Percentiles rank a stretch among this genome's conserved stretches.
Conservation (phyloP, 2,113 vertebrate species). For the Psephotus haematonotus region DNA sequence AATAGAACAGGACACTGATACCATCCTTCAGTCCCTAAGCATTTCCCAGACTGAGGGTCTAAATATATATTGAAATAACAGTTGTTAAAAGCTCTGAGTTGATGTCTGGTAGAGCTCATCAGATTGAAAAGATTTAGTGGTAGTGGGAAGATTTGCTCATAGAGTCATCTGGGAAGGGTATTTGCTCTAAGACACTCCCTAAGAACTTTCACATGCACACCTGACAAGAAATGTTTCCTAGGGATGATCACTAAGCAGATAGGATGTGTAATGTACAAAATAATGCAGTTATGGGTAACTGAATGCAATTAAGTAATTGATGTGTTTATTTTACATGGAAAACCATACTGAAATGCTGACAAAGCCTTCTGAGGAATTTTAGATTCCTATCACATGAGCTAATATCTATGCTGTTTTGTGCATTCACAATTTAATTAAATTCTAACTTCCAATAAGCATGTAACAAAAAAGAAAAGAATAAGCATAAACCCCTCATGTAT, state of each 20-base stretch:
- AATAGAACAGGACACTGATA: background rate
- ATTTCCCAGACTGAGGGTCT: background rate
- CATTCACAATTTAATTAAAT: slow-evolving; percentile 44
- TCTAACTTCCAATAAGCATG: background rate
- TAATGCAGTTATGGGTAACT: background rate
- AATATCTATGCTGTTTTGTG: background rate
- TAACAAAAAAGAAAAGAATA: background rate
- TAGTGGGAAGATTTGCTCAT: background rate
- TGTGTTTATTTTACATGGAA: background rate
- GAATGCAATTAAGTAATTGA: background rate
- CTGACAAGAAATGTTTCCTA: background rate
- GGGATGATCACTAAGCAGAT: background rate
- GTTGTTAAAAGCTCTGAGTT: background rate
- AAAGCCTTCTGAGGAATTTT: background rate
- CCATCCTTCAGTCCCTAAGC: background rate
- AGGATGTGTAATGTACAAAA: background rate
- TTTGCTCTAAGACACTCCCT: background rate
- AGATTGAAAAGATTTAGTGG: background rate
- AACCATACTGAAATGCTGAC: background rate
- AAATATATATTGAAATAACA: background rate
- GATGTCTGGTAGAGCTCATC: background rate
- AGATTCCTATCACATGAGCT: background rate
- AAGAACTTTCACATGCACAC: background rate
- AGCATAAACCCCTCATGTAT: background rate
- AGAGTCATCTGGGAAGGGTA: background rate